phyloP scores from a whole-genome alignment of 2,888 invertebrate species.

The Danaus chrysippus region DNA sequence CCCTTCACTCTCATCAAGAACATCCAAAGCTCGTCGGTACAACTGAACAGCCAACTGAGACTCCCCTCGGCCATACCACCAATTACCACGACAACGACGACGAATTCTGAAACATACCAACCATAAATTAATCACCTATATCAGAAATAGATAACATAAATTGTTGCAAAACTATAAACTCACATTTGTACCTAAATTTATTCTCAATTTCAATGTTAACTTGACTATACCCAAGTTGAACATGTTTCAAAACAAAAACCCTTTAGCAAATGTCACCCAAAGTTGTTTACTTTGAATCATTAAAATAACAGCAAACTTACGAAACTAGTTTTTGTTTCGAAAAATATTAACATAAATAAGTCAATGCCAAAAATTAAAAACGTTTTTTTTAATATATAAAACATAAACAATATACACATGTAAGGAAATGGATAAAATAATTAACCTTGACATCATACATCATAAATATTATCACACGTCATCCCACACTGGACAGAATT shows the following conservation, averaged over 20 bases:
- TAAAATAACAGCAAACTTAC: too few species aligned
- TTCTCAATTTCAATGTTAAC: too few species aligned
- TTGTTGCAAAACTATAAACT: too few species aligned
- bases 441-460: conserved; percentile 34
- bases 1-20: conserved; percentile 85
- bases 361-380: background rate
- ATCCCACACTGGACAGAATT: conserved; percentile 3
- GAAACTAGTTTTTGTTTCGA: too few species aligned
- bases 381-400: background rate
- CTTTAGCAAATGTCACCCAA: too few species aligned
- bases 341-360: too few species aligned
- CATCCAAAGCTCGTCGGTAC: conserved; percentile 91
- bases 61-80: conserved; percentile 92
- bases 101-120: conserved; percentile 45
- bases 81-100: conserved; percentile 90
- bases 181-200: too few species aligned
- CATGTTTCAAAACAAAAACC: too few species aligned
- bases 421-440: conserved; percentile 34
- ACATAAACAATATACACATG: background rate
- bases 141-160: too few species aligned
- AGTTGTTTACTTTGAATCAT: too few species aligned
- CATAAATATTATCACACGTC: conserved; percentile 12
- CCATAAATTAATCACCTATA: background rate
- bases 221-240: too few species aligned
- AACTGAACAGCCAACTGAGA: conserved; percentile 89